These are phyloP conservation scores for Epizoanthus fatuus DNA, from an alignment of 92 coral and sea anemone genomes.

Conservation along the genomic window DNA sequence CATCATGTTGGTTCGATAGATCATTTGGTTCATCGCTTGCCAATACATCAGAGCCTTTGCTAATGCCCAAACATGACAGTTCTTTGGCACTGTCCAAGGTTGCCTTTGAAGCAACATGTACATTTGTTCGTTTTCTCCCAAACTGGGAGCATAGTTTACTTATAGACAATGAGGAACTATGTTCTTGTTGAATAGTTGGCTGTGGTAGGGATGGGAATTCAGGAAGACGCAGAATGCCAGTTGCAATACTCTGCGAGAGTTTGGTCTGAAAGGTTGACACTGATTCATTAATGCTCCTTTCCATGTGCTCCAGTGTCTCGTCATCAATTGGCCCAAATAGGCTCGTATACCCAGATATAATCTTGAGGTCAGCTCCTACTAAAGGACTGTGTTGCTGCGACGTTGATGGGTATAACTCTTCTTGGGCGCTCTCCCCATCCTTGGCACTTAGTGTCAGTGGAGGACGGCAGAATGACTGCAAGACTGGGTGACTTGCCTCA, in stretches of 20 bases:
- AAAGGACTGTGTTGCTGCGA: background rate
- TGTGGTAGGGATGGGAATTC: slow-evolving; percentile 24
- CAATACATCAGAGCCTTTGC: background rate
- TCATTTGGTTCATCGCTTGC: background rate
- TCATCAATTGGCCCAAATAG: slow-evolving; percentile 30
- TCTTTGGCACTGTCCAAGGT: background rate
- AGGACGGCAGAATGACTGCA: background rate
- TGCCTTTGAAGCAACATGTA: slow-evolving; percentile 12
- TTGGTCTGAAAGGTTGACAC: slow-evolving; percentile 13
- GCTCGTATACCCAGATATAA: slow-evolving; percentile 1
- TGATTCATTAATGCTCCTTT: slow-evolving; percentile 13
- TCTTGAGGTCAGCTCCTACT: background rate
- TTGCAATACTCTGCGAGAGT: slow-evolving; percentile 18
- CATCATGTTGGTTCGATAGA: background rate
- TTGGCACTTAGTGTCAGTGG: background rate
- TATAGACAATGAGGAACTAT: background rate
- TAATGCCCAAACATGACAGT: background rate
- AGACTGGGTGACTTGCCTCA: background rate
- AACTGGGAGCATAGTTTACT: slow-evolving; percentile 42
- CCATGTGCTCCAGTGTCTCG: slow-evolving; percentile 8
- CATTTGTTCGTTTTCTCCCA: slow-evolving; percentile 35
- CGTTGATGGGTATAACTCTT: background rate
- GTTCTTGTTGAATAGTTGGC: slow-evolving; percentile 9
- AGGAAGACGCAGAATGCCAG: slow-evolving; percentile 31
- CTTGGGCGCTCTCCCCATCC: background rate